Evolutionary conservation across 2,888 invertebrate genomes (phyloP).

Genomic region (Caenorhabditis zanzibari): DNA sequence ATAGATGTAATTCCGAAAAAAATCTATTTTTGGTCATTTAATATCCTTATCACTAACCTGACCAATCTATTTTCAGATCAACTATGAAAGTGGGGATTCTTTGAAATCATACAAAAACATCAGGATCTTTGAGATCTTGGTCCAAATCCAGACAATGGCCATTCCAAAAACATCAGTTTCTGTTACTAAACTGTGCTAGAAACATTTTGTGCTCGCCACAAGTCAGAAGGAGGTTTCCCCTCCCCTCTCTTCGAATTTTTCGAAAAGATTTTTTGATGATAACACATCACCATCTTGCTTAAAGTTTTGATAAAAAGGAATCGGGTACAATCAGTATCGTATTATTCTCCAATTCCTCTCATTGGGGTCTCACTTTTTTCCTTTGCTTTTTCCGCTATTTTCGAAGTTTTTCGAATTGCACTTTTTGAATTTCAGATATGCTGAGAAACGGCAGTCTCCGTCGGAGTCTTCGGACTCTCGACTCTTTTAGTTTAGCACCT

Average conservation of each 20-base stretch:
- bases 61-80: neutral
- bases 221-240: constrained; percentile 43
- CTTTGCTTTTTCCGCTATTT: neutral
- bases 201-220: constrained; percentile 21
- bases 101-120: neutral
- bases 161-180: constrained; percentile 39
- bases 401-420: constrained; percentile 7
- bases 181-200: neutral
- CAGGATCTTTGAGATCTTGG: neutral
- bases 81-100: neutral
- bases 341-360: constrained; percentile 1
- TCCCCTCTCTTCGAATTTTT: neutral
- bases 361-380: neutral
- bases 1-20: neutral
- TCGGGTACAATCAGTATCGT: constrained; percentile 23
- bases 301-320: constrained; percentile 45
- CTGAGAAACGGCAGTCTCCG: constrained; percentile 55
- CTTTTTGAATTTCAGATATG: constrained; percentile 42
- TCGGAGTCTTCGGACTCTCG: constrained; percentile 64
- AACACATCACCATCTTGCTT: constrained; percentile 36
- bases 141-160: neutral
- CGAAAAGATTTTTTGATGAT: constrained; percentile 32
- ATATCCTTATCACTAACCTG: constrained; percentile 9
- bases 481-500: constrained; percentile 65
- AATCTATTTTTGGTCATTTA: constrained; percentile 23